These are phyloP conservation scores for Sternarchorhynchus goeldii DNA, from an alignment of 2,797 vertebrate species.

Conservation along the genomic window DNA sequence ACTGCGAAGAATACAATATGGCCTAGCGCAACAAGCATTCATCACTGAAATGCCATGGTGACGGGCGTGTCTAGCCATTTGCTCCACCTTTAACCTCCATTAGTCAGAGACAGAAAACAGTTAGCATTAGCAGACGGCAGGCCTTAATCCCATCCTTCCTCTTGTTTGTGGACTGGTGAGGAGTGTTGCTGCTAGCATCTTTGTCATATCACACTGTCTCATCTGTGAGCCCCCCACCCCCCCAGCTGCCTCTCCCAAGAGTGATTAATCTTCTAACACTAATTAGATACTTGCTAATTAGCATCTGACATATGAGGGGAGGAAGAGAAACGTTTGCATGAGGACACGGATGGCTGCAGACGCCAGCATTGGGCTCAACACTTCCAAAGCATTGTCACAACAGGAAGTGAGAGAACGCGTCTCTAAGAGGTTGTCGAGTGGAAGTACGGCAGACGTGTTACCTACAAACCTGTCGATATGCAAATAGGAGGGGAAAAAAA, in stretches of 20 bases:
- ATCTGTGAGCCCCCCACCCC: conserved; percentile 71
- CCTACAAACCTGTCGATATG: conserved; percentile 7
- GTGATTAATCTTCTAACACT: conserved; percentile 92
- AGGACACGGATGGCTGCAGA: conserved; percentile 81
- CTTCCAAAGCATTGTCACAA: conserved; percentile 32
- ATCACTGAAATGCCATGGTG: neutral
- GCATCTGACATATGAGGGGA: conserved; percentile 87
- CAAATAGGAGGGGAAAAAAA: too few species aligned
- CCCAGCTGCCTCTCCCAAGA: conserved; percentile 78
- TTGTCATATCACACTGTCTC: conserved; percentile 67
- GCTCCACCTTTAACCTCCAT: conserved; percentile 24
- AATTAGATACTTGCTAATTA: conserved; percentile 96
- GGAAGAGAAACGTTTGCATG: conserved; percentile 89
- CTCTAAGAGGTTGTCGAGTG: conserved; percentile 22
- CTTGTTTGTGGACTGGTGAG: conserved; percentile 36
- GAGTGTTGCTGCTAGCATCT: conserved; percentile 42
- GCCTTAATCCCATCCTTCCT: conserved; percentile 16
- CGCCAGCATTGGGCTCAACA: conserved; percentile 74
- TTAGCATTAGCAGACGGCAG: conserved; percentile 19
- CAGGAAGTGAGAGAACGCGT: neutral
- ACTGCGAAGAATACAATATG: conserved; percentile 16
- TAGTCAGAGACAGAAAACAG: conserved; percentile 11
- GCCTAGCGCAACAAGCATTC: neutral
- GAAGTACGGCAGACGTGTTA: conserved; percentile 2
- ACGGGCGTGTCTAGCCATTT: neutral